Evolutionary conservation across 2,888 invertebrate genomes (phyloP).

Genomic region (Micoletzkya japonica): DNA sequence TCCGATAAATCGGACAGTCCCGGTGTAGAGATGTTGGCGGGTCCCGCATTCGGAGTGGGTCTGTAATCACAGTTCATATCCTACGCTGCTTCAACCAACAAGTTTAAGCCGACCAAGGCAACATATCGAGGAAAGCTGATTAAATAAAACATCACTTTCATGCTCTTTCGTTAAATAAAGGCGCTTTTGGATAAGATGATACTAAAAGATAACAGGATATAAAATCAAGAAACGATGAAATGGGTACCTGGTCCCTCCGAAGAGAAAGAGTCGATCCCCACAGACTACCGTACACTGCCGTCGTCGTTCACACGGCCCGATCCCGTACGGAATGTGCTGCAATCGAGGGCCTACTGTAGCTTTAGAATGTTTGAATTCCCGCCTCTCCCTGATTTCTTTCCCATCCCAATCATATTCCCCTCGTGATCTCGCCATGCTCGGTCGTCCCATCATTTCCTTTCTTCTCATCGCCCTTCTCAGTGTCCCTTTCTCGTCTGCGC

Average conservation of each 20-base stretch:
- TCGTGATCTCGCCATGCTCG: too few relatives aligned
- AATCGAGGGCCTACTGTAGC: background rate
- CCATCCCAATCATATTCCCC: too few relatives aligned
- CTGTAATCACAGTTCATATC: background rate
- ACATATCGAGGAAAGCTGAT: background rate
- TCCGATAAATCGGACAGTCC: conserved; percentile 54
- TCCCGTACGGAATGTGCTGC: conserved; percentile 28
- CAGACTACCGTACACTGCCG: conserved; percentile 80
- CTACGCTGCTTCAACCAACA: too few relatives aligned
- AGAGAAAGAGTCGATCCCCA: conserved; percentile 77
- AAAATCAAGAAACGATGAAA: background rate
- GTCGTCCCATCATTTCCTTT: too few relatives aligned
- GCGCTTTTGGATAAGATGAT: too few relatives aligned
- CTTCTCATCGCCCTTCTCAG: too few relatives aligned
- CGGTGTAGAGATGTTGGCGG: conserved; percentile 2
- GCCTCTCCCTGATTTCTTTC: too few relatives aligned
- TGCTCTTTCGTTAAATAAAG: too few relatives aligned
- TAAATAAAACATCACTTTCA: background rate
- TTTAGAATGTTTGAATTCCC: too few relatives aligned
- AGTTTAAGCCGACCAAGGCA: background rate
- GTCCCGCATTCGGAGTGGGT: background rate
- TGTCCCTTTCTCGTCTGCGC: too few relatives aligned
- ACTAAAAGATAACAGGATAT: too few relatives aligned
- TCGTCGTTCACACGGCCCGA: conserved; percentile 65
- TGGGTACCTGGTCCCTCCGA: conserved; percentile 64